phyloP scores from a whole-genome alignment of 2,797 vertebrate species.

The Falco naumanni region DNA sequence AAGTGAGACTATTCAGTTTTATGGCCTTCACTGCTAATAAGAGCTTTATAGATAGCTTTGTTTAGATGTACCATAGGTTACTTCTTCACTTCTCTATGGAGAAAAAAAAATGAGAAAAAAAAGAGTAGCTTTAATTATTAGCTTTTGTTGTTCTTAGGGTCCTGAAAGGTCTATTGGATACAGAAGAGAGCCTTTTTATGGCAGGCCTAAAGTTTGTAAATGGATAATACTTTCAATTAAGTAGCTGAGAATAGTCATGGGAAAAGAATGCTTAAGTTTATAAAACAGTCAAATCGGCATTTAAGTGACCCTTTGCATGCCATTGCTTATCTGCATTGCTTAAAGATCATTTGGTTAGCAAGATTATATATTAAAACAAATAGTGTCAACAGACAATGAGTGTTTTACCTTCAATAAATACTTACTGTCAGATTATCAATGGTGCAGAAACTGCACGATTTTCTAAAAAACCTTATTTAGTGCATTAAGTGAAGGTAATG shows the following conservation, averaged over 20 bases:
- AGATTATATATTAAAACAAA: conserved; percentile 86
- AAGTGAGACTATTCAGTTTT: conserved; percentile 61
- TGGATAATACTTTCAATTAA: conserved; percentile 81
- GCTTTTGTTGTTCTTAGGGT: conserved; percentile 77
- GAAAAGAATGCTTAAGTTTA: conserved; percentile 82
- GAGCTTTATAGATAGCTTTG: conserved; percentile 75
- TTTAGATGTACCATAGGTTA: conserved; percentile 60
- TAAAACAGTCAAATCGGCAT: conserved; percentile 83
- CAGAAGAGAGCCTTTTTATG: conserved; percentile 80
- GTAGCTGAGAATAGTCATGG: conserved; percentile 76
- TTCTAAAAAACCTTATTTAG: conserved; percentile 69
- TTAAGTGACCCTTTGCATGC: conserved; percentile 84
- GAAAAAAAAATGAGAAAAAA: neutral
- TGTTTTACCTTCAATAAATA: conserved; percentile 85
- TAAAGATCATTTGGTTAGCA: conserved; percentile 81
- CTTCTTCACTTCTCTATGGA: conserved; percentile 64
- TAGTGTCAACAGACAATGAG: conserved; percentile 84
- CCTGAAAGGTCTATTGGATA: conserved; percentile 77
- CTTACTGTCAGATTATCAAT: conserved; percentile 86
- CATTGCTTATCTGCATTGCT: conserved; percentile 82
- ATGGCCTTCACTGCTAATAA: conserved; percentile 52
- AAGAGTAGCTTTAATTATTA: conserved; percentile 78
- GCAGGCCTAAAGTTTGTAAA: conserved; percentile 75
- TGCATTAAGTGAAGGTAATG: conserved; percentile 77
- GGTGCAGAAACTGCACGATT: conserved; percentile 79